Conservation (phyloP, 2,888 invertebrate genomes). For the Sinodicranocentrus sp. region DNA sequence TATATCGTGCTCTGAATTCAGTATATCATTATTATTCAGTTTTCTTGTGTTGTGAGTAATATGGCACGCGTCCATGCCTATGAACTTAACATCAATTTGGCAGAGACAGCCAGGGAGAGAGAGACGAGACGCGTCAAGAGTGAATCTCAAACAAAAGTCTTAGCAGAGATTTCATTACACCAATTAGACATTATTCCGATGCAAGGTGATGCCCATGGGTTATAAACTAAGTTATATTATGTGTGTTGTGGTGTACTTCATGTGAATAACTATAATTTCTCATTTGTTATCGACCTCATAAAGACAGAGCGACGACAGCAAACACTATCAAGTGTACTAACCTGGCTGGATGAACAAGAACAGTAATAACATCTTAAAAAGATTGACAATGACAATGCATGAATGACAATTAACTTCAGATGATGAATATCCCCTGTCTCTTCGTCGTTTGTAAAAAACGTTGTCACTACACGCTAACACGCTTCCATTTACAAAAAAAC, state of each 20-base stretch:
- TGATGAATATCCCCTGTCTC: constrained; percentile 23
- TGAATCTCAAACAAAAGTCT: constrained; percentile 16
- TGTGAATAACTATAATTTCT: constrained; percentile 18
- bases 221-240: constrained; percentile 1
- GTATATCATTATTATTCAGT: constrained; percentile 39
- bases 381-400: constrained; percentile 49
- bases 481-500: constrained; percentile 5
- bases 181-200: constrained; percentile 22
- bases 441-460: background rate
- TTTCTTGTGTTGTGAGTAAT: constrained; percentile 16
- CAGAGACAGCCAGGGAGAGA: constrained; percentile 1
- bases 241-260: background rate
- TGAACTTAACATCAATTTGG: constrained; percentile 16
- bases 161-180: constrained; percentile 21
- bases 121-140: constrained; percentile 15
- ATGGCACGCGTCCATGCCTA: constrained; percentile 35
- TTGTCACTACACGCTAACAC: background rate
- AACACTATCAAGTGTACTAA: background rate
- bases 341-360: constrained; percentile 17
- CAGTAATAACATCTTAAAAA: constrained; percentile 18
- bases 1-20: constrained; percentile 41
- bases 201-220: constrained; percentile 26
- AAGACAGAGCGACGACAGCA: constrained; percentile 28
- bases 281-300: constrained; percentile 42
- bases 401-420: constrained; percentile 49